Conservation (phyloP, 1,140 invertebrate species). For the Drosophila ananassae region DNA sequence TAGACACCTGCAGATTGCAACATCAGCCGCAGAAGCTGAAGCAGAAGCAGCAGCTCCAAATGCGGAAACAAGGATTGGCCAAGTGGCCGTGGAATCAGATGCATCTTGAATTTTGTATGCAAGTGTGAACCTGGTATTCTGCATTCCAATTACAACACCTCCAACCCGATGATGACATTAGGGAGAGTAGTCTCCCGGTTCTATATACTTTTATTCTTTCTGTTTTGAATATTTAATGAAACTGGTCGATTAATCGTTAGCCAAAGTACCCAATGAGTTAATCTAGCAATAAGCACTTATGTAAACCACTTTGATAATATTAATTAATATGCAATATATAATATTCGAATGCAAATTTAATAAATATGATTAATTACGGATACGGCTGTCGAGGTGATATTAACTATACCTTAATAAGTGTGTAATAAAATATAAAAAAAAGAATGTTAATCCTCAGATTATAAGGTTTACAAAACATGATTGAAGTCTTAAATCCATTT, state of each 20-base stretch:
- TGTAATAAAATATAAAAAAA: too few relatives aligned
- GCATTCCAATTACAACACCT: neutral
- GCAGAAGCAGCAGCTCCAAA: slow-evolving; percentile 1
- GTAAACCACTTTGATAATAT: slow-evolving; percentile 11
- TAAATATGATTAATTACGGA: slow-evolving; percentile 10
- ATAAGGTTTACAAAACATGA: too few relatives aligned
- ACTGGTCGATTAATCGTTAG: neutral
- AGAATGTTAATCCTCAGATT: neutral
- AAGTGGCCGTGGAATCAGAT: slow-evolving; percentile 18
- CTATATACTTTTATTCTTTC: neutral
- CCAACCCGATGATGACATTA: neutral
- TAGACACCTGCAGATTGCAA: slow-evolving; percentile 46
- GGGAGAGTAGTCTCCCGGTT: neutral
- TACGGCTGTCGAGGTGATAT: neutral
- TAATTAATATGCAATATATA: slow-evolving; percentile 27
- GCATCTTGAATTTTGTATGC: slow-evolving; percentile 21
- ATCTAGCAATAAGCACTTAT: slow-evolving; percentile 8
- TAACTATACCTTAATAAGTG: neutral
- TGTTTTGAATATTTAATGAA: neutral
- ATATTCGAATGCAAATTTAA: neutral
- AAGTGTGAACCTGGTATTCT: neutral
- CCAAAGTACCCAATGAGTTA: neutral
- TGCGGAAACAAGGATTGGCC: slow-evolving; percentile 31
- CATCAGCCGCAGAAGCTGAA: slow-evolving; percentile 7
- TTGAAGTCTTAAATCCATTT: neutral